phyloP scores from a whole-genome alignment of 2,113 vertebrate genomes.

The Myrmecobius fasciatus region DNA sequence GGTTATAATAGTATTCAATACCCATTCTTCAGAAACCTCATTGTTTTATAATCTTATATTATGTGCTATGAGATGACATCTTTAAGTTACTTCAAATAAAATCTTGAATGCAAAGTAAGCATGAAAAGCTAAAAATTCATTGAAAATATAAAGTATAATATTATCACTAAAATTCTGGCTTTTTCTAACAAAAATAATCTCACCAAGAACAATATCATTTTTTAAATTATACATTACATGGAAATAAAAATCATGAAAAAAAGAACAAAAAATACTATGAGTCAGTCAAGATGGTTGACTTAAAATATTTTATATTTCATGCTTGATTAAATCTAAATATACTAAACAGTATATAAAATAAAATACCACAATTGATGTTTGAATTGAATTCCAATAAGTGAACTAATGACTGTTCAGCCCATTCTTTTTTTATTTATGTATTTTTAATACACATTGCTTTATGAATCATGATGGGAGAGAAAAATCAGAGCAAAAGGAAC shows the following conservation, averaged over 20 bases:
- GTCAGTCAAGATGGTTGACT: neutral
- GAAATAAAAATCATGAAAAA: neutral
- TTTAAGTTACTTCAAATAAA: neutral
- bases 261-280: neutral
- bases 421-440: too few species aligned
- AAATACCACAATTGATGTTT: neutral
- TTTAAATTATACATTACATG: neutral
- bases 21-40: neutral
- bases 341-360: neutral
- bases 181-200: neutral
- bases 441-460: too few species aligned
- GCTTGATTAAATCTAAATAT: neutral
- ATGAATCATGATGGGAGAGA: too few species aligned
- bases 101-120: neutral
- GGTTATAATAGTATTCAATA: neutral
- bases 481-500: too few species aligned
- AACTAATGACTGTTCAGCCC: too few species aligned
- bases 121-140: neutral
- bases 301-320: neutral
- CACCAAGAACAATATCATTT: too few species aligned
- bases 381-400: too few species aligned
- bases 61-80: neutral
- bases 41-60: neutral
- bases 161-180: neutral
- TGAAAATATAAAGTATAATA: neutral